These are phyloP conservation scores for Argopecten irradians DNA, from an alignment of 1,140 invertebrate species.

Conservation along the genomic window DNA sequence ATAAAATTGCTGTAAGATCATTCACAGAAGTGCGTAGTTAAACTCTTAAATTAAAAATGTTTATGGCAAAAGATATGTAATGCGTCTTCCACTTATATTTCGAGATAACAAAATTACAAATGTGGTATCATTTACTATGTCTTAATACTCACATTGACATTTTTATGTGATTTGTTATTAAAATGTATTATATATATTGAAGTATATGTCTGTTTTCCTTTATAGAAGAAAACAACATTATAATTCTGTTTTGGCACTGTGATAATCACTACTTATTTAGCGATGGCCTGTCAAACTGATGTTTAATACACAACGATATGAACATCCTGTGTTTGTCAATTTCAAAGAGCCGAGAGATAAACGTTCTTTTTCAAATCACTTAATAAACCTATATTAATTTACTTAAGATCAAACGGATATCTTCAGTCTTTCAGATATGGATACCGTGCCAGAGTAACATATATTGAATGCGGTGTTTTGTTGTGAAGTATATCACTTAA, in stretches of 20 bases:
- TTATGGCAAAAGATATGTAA: too few relatives aligned
- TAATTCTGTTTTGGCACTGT: neutral
- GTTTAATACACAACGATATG: neutral
- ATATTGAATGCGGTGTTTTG: neutral
- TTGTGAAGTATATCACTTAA: conserved; percentile 7
- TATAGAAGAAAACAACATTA: neutral
- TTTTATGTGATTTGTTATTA: neutral
- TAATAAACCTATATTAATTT: neutral
- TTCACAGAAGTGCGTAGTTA: too few relatives aligned
- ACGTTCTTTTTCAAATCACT: neutral
- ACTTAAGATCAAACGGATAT: neutral
- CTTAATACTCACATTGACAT: neutral
- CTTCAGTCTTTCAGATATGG: neutral
- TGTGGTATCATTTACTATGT: neutral
- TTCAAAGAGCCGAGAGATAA: neutral
- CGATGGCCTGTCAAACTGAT: neutral
- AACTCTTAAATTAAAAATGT: too few relatives aligned
- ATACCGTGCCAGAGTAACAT: neutral
- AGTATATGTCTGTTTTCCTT: neutral
- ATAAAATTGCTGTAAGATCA: neutral
- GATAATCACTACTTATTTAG: neutral
- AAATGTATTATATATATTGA: too few relatives aligned
- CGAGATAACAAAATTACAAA: too few relatives aligned
- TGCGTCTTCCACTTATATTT: too few relatives aligned
- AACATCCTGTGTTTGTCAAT: neutral